A percentile compares a stretch with the other conserved stretches of the same genome.
Evolutionary conservation across 2,797 vertebrate genomes (phyloP).

Genomic region (Euphonia xanthogaster): DNA sequence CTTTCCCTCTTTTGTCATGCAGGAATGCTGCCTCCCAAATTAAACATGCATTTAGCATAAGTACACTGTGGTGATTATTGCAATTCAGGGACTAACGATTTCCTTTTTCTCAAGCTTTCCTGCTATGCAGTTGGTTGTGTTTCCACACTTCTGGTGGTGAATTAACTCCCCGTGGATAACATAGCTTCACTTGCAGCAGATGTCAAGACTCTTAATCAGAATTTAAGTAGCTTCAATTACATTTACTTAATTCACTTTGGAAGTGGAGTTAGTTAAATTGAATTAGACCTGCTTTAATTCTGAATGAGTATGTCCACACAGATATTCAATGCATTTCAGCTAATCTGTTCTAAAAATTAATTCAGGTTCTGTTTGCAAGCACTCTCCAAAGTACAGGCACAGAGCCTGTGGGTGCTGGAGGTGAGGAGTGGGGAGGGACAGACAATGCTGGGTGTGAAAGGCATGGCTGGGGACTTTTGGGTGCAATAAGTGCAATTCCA

Average conservation of each 20-base stretch:
- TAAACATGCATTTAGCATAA: neutral
- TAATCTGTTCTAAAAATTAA: neutral
- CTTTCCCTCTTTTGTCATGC: neutral
- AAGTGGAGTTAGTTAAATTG: constrained; percentile 55
- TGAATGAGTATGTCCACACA: constrained; percentile 10
- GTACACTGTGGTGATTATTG: neutral
- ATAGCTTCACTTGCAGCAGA: constrained; percentile 21
- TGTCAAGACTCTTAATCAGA: constrained; percentile 67
- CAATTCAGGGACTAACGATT: constrained; percentile 19
- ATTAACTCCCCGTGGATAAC: constrained; percentile 62
- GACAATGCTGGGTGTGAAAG: neutral
- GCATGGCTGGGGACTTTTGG: neutral
- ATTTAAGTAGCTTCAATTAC: constrained; percentile 60
- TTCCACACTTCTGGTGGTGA: constrained; percentile 44
- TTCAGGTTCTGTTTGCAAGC: neutral
- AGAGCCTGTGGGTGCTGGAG: neutral
- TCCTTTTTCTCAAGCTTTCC: constrained; percentile 34
- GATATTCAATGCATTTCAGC: constrained; percentile 4
- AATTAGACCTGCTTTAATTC: constrained; percentile 43
- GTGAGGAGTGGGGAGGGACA: neutral
- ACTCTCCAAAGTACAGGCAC: neutral
- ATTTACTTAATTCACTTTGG: constrained; percentile 53
- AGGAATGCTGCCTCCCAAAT: constrained; percentile 14
- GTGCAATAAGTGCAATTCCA: neutral
- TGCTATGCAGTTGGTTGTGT: constrained; percentile 38